Percentiles rank a stretch among this genome's conserved stretches.
Conservation (phyloP, 2,888 invertebrate genomes). For the Tortrix viridana region DNA sequence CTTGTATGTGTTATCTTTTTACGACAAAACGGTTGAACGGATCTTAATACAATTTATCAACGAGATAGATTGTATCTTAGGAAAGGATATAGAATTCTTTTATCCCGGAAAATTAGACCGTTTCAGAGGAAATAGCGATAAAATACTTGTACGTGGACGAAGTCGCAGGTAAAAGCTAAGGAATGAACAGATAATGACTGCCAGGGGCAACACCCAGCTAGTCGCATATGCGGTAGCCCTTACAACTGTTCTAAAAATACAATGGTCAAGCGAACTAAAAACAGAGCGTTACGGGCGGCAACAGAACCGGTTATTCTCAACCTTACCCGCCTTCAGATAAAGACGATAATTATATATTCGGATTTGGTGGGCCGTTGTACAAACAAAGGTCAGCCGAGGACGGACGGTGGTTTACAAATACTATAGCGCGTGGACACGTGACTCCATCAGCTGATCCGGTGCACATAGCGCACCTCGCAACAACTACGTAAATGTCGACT, state of each 20-base stretch:
- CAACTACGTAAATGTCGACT: too few relatives aligned
- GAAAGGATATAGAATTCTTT: too few relatives aligned
- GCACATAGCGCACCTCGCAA: too few relatives aligned
- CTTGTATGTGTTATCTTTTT: too few relatives aligned
- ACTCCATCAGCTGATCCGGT: constrained; percentile 25
- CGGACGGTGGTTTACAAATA: constrained; percentile 33
- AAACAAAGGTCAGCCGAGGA: constrained; percentile 35
- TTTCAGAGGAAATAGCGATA: too few relatives aligned
- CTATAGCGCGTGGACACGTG: constrained; percentile 27
- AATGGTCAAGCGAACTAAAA: constrained; percentile 27
- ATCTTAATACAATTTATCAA: too few relatives aligned
- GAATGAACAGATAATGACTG: too few relatives aligned
- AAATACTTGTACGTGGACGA: too few relatives aligned
- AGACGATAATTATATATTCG: neutral
- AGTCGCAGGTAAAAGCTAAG: too few relatives aligned
- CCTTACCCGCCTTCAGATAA: neutral
- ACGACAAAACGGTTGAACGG: too few relatives aligned
- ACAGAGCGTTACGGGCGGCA: constrained; percentile 19
- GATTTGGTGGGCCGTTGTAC: constrained; percentile 20
- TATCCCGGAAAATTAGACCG: too few relatives aligned
- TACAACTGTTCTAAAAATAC: constrained; percentile 28
- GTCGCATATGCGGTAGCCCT: constrained; percentile 9
- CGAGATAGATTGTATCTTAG: too few relatives aligned
- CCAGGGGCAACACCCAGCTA: neutral
- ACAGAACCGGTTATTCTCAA: constrained; percentile 7